These are phyloP conservation scores for Cyclophora punctaria DNA, from an alignment of 2,888 invertebrate species.

Conservation along the genomic window DNA sequence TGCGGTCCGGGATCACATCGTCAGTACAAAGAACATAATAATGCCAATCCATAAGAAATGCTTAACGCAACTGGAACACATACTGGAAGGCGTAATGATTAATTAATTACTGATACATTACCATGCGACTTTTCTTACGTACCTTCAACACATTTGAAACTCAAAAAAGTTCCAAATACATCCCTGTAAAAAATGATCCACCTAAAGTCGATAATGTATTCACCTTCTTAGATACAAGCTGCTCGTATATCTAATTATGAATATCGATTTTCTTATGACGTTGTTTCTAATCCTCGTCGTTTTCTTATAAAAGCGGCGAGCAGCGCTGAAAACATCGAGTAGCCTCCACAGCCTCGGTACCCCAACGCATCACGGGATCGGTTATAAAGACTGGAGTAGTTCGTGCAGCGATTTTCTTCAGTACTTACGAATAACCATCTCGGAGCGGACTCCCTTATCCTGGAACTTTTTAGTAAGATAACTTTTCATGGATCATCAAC, in stretches of 20 bases:
- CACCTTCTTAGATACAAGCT: slow-evolving; percentile 49
- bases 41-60: too few species aligned
- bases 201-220: slow-evolving; percentile 41
- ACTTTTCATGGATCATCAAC: too few species aligned
- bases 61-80: too few species aligned
- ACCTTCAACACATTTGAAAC: neutral
- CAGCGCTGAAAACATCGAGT: slow-evolving; percentile 39
- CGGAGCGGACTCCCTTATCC: slow-evolving; percentile 41
- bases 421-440: slow-evolving; percentile 69
- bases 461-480: slow-evolving; percentile 39
- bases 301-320: slow-evolving; percentile 54
- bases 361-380: slow-evolving; percentile 54
- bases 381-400: slow-evolving; percentile 74
- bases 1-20: too few species aligned
- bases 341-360: slow-evolving; percentile 62
- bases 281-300: slow-evolving; percentile 43
- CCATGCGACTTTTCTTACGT: too few species aligned
- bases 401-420: slow-evolving; percentile 74
- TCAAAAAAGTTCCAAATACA: slow-evolving; percentile 18
- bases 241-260: slow-evolving; percentile 65
- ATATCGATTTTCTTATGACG: slow-evolving; percentile 63
- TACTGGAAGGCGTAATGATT: too few species aligned
- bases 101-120: too few species aligned
- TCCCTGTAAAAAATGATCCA: slow-evolving; percentile 30
- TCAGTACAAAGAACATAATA: too few species aligned